Percentiles rank a stretch among this genome's conserved stretches.
These are phyloP conservation scores for Penaeus chinensis DNA, from an alignment of 1,140 invertebrate genomes.

Conservation along the genomic window DNA sequence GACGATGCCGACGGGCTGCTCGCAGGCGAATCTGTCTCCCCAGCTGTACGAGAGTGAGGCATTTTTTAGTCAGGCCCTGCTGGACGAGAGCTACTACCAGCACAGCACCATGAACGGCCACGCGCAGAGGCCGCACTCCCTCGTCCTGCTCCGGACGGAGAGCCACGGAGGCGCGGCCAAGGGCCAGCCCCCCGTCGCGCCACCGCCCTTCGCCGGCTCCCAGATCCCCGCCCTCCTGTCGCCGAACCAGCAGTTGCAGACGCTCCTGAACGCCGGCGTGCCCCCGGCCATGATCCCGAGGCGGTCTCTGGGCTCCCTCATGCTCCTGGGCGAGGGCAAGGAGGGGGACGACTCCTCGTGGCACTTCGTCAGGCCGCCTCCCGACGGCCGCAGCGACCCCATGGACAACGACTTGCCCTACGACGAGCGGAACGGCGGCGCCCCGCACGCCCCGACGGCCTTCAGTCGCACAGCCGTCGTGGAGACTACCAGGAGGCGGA, in stretches of 20 bases:
- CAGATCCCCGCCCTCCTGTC: constrained; percentile 41
- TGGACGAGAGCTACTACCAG: constrained; percentile 1
- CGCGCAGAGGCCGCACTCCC: constrained; percentile 31
- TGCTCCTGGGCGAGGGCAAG: constrained; percentile 49
- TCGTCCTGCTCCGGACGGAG: constrained; percentile 24
- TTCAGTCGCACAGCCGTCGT: no score
- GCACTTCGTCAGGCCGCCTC: constrained; percentile 62
- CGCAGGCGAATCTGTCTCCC: no score
- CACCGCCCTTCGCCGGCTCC: constrained; percentile 1
- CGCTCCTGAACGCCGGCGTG: constrained; percentile 37
- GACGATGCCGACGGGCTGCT: no score
- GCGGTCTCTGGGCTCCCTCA: constrained; percentile 44
- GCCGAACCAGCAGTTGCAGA: constrained; percentile 11
- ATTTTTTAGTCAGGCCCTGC: constrained; percentile 19
- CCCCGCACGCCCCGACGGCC: no score
- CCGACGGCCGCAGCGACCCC: constrained; percentile 49
- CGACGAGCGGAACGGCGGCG: no score
- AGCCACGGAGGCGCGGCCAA: constrained; percentile 13
- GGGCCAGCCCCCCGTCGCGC: not conserved
- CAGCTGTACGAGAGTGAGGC: not conserved
- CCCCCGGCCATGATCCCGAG: constrained; percentile 46
- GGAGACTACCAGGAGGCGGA: no score
- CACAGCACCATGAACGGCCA: constrained; percentile 25
- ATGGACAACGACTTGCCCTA: not conserved
- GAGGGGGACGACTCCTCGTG: constrained; percentile 65